These are phyloP conservation scores for Coleophora deauratella DNA, from an alignment of 2,888 invertebrate species.

Conservation along the genomic window DNA sequence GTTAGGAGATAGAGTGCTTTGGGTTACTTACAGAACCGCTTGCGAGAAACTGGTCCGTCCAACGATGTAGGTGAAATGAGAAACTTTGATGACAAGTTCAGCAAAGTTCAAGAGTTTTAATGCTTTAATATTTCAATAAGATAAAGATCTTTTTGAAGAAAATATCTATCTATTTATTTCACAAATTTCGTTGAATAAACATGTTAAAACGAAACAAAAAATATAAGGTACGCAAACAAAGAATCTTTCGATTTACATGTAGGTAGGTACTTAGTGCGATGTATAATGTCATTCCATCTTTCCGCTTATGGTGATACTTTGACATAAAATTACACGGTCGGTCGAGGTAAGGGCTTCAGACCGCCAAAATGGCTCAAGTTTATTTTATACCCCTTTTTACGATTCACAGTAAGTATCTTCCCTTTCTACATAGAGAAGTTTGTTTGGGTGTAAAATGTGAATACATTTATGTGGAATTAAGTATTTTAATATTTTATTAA, in stretches of 20 bases:
- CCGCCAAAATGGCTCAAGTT: conserved; percentile 25
- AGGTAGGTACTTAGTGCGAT: not conserved
- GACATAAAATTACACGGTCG: conserved; percentile 29
- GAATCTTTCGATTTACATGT: conserved; percentile 12
- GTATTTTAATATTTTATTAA: no score
- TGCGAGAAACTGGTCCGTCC: conserved; percentile 61
- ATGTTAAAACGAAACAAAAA: not conserved
- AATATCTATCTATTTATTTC: no score
- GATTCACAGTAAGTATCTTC: conserved; percentile 16
- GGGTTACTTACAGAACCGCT: conserved; percentile 65
- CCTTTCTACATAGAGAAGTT: not conserved
- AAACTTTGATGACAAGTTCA: conserved; percentile 66
- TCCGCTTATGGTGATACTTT: conserved; percentile 31
- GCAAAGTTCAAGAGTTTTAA: conserved; percentile 68
- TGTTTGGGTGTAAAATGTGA: not conserved
- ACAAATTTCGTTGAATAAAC: no score
- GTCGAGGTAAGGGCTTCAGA: conserved; percentile 24
- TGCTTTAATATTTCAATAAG: conserved; percentile 66
- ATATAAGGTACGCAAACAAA: conserved; percentile 3
- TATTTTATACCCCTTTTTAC: conserved; percentile 29
- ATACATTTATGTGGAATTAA: not conserved
- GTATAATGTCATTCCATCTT: conserved; percentile 20
- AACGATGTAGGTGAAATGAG: conserved; percentile 66
- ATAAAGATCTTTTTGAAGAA: no score
- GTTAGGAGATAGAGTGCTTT: conserved; percentile 36